A percentile compares a stretch with the other conserved stretches of the same genome.
phyloP scores from a whole-genome alignment of 2,113 vertebrate species.

The Rhineura floridana region DNA sequence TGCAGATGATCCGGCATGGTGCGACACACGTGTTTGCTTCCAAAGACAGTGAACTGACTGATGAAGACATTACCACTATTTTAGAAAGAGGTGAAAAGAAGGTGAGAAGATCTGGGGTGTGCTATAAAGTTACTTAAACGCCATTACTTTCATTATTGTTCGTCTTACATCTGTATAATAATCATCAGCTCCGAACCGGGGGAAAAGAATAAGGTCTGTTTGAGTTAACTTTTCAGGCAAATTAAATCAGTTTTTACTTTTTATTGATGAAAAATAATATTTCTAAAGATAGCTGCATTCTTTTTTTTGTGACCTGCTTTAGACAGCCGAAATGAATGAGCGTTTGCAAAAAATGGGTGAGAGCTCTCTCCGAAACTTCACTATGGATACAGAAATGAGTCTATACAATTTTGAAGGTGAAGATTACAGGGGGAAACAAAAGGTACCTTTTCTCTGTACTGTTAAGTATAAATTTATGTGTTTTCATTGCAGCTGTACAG shows the following conservation, averaged over 20 bases:
- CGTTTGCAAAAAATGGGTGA: conserved; percentile 88
- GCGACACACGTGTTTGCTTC: conserved; percentile 90
- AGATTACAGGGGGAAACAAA: conserved; percentile 92
- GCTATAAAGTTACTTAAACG: background rate
- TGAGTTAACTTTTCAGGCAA: background rate
- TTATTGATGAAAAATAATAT: background rate
- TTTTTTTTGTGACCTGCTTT: conserved; percentile 42
- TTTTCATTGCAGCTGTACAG: background rate
- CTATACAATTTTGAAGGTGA: conserved; percentile 93
- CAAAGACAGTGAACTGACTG: conserved; percentile 90
- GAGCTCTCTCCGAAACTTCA: conserved; percentile 86
- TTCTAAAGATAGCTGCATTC: conserved; percentile 12
- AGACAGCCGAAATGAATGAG: conserved; percentile 92
- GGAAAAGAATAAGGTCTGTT: background rate
- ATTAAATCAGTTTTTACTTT: background rate
- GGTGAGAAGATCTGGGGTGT: conserved; percentile 66
- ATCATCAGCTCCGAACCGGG: background rate
- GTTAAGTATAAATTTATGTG: background rate
- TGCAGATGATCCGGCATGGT: conserved; percentile 91
- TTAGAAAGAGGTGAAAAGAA: conserved; percentile 90
- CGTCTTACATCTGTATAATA: background rate
- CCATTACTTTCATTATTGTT: background rate
- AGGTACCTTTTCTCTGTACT: conserved; percentile 75
- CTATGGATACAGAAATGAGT: conserved; percentile 89
- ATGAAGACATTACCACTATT: conserved; percentile 87